phyloP scores from a whole-genome alignment of 2,888 invertebrate species.

The Campoplex capitator region DNA sequence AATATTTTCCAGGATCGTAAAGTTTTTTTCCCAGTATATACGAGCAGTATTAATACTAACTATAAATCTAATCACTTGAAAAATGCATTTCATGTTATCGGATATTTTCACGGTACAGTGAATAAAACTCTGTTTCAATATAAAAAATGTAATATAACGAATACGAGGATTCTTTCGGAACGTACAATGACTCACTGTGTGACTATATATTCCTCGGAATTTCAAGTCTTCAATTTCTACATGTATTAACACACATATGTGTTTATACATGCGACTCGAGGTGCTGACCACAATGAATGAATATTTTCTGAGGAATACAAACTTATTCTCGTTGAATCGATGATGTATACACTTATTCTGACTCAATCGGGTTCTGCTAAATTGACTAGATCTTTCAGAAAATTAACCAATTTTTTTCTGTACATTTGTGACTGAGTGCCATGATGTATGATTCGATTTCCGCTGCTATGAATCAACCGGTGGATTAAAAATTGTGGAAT shows the following conservation, averaged over 20 bases:
- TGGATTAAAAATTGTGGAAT: background rate
- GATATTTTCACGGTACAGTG: background rate
- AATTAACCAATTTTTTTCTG: background rate
- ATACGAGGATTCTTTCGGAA: slow-evolving; percentile 18
- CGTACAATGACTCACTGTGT: slow-evolving; percentile 49
- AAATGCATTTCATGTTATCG: background rate
- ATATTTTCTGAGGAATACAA: background rate
- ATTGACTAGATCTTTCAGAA: slow-evolving; percentile 11
- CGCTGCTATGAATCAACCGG: background rate
- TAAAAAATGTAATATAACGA: slow-evolving; percentile 31
- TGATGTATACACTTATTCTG: slow-evolving; percentile 51
- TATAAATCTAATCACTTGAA: background rate
- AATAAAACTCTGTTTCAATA: background rate
- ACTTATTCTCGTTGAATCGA: slow-evolving; percentile 18
- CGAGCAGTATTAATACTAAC: background rate
- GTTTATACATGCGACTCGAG: background rate
- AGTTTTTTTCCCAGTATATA: background rate
- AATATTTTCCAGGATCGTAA: background rate
- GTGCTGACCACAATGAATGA: background rate
- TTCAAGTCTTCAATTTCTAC: slow-evolving; percentile 8
- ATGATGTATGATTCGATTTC: slow-evolving; percentile 17
- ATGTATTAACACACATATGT: slow-evolving; percentile 1
- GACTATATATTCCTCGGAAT: slow-evolving; percentile 35
- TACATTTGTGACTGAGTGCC: slow-evolving; percentile 28
- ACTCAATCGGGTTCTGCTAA: slow-evolving; percentile 37